Evolutionary conservation across 2,888 invertebrate species (phyloP).

Genomic region (Drosophila rellima): DNA sequence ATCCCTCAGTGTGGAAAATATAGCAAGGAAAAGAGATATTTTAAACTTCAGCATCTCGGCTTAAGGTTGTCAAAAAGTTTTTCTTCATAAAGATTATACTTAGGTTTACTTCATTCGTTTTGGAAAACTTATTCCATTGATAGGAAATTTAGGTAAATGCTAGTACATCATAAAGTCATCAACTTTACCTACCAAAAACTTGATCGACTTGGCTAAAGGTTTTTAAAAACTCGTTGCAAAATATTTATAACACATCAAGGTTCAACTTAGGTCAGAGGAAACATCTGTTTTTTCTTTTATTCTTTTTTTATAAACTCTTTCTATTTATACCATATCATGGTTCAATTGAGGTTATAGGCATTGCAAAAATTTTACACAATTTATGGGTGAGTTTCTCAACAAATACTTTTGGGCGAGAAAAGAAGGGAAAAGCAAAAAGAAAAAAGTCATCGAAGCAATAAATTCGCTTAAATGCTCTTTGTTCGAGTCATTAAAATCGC

Average conservation of each 20-base stretch:
- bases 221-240: constrained; percentile 1
- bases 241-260: neutral
- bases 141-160: too few relatives aligned
- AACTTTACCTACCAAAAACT: neutral
- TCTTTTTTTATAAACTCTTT: constrained; percentile 7
- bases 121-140: too few relatives aligned
- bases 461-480: constrained; percentile 76
- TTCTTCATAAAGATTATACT: too few relatives aligned
- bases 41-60: too few relatives aligned
- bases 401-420: constrained; percentile 1
- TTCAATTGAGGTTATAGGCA: neutral
- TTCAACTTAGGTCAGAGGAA: neutral
- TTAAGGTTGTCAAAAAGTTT: too few relatives aligned
- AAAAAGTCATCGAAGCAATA: constrained; percentile 64
- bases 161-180: neutral
- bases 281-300: neutral
- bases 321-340: constrained; percentile 9
- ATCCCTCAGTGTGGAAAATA: too few relatives aligned
- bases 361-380: constrained; percentile 7
- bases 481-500: constrained; percentile 80
- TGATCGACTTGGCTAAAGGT: constrained; percentile 2
- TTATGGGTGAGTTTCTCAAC: constrained; percentile 10
- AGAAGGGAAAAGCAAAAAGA: neutral
- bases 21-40: too few relatives aligned
- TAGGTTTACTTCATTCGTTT: too few relatives aligned